Evolutionary conservation across 2,797 vertebrate species (phyloP), one percentile per base, ranked within the genome.

Genomic region (Notoglanidium macrostoma): DNA sequence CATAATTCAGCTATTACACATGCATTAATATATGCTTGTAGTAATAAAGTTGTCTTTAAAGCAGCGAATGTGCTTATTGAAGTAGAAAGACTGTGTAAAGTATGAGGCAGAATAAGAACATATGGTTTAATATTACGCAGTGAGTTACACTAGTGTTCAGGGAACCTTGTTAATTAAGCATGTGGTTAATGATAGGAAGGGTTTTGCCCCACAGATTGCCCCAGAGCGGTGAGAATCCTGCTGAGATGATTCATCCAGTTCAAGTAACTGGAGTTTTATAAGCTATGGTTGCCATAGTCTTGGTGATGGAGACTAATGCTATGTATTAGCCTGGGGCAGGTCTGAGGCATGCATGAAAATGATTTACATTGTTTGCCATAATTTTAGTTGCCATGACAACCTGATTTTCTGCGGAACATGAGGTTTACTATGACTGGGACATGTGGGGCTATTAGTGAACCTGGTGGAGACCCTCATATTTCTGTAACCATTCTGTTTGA

Each of bases 331-430:
- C 88, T 8, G 70, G 80, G 85, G 88, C 88, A 89, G 80, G 88
- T 86, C 81, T 72, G 88, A 89, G 88, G 88, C 88, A 86, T 86
- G 88, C 88, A 86, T 89, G 70, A 79, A 79, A 89, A 89, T 83
- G 61, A 86, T 85, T 83, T 86, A 83, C 88, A 84, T 86, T 89
- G 88, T 86, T 86, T 86, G 80, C 63, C 63, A 65, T 89, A 78
- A 89, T 80, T 86, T 79, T 73, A 84, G 88, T 89, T 89, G 85
- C 85, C 88, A 86, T 86, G 88, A 63, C 88, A 86, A 89, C 88
- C 74, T 5, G 80, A 84, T 46, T 86, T 89, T 73, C 63, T 54
- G 61, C 54, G 12, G 74, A 40, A 55, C 59, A 84, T 2, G 23
- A 84, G 63, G 79, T 79, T 72, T 63, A 73, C 51, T 73, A 78